These are phyloP conservation scores for Rhyacichthys aspro DNA, from an alignment of 2,797 vertebrate genomes.

Conservation along the genomic window DNA sequence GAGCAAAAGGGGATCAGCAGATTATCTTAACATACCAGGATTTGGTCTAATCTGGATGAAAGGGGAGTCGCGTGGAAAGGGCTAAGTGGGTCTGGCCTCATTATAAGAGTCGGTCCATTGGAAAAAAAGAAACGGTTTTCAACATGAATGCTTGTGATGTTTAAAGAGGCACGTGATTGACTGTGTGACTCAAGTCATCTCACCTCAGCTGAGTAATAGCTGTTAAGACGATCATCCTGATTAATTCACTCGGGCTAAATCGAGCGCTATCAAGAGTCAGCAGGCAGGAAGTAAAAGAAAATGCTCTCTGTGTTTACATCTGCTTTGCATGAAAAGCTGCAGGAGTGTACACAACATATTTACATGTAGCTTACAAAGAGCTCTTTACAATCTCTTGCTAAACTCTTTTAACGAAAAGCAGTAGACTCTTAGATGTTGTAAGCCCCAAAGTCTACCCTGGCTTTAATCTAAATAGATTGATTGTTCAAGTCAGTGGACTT, in stretches of 20 bases:
- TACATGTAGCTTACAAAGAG: not conserved
- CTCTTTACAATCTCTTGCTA: not conserved
- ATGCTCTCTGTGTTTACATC: conserved; percentile 4
- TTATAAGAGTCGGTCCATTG: conserved; percentile 42
- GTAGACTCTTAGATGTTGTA: too few species aligned
- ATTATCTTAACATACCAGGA: conserved; percentile 69
- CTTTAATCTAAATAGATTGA: too few species aligned
- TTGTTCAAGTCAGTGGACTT: too few species aligned
- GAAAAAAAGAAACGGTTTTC: conserved; percentile 33
- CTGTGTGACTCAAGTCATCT: conserved; percentile 10
- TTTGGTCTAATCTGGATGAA: conserved; percentile 73
- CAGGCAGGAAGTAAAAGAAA: conserved; percentile 4
- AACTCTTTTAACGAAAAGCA: too few species aligned
- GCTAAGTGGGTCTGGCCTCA: conserved; percentile 61
- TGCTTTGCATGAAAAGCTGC: not conserved
- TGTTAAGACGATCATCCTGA: conserved; percentile 19
- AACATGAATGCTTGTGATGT: conserved; percentile 21
- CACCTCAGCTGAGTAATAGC: conserved; percentile 11
- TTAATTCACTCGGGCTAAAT: conserved; percentile 22
- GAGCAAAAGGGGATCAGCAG: conserved; percentile 69
- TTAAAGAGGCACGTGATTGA: conserved; percentile 6
- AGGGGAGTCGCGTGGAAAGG: conserved; percentile 57
- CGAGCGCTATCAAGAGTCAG: conserved; percentile 16
- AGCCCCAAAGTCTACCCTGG: too few species aligned
- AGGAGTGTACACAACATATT: not conserved